phyloP scores from a whole-genome alignment of 2,113 vertebrate genomes.

The Abramis brama region DNA sequence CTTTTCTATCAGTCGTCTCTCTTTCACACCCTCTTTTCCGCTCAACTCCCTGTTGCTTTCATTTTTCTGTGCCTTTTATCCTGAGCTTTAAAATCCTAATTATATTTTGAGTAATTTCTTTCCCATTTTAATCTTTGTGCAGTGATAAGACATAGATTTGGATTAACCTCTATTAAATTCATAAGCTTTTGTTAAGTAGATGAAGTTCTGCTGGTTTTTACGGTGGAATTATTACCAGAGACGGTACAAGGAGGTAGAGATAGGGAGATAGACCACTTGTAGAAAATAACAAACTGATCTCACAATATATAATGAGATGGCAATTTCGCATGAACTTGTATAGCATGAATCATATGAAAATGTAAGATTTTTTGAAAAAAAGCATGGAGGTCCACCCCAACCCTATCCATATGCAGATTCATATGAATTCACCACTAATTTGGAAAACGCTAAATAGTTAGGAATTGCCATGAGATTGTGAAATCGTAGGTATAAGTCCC shows the following conservation, averaged over 20 bases:
- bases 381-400: too few relatives aligned
- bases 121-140: constrained; percentile 36
- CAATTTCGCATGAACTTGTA: too few relatives aligned
- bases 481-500: background rate
- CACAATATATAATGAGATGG: too few relatives aligned
- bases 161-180: constrained; percentile 34
- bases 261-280: background rate
- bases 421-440: too few relatives aligned
- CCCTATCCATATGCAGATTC: too few relatives aligned
- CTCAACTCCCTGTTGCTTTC: constrained; percentile 7
- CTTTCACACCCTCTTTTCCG: background rate
- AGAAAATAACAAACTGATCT: background rate
- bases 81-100: constrained; percentile 33
- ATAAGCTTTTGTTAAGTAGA: constrained; percentile 42
- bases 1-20: background rate
- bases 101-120: constrained; percentile 47
- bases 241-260: background rate
- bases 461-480: too few relatives aligned
- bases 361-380: too few relatives aligned
- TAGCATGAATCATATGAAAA: too few relatives aligned
- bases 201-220: constrained; percentile 25
- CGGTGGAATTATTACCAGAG: background rate
- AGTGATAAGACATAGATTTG: constrained; percentile 43
- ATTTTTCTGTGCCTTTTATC: constrained; percentile 24
- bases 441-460: too few relatives aligned